Conservation (phyloP, 2,113 vertebrate species). For the Macrotus californicus region DNA sequence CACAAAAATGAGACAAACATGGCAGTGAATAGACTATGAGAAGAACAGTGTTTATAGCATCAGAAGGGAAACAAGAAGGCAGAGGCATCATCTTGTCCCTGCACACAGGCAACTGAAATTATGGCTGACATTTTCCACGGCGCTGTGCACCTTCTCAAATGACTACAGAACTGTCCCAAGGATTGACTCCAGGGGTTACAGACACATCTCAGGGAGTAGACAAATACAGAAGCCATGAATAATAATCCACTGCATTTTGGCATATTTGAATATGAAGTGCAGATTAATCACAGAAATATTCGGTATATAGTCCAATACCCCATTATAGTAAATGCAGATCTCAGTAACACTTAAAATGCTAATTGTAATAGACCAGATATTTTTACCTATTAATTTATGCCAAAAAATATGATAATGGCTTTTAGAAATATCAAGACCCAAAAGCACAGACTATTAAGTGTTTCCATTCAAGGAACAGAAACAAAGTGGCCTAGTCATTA, state of each 20-base stretch:
- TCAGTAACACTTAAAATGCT: neutral
- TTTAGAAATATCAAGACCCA: conserved; percentile 41
- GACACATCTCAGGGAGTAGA: neutral
- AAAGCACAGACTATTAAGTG: neutral
- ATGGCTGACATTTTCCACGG: neutral
- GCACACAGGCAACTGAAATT: rapidly evolving
- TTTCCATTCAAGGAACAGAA: conserved; percentile 23
- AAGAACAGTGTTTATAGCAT: neutral
- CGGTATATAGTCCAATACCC: neutral
- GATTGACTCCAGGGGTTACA: neutral
- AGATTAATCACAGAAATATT: neutral
- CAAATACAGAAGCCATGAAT: neutral
- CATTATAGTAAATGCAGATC: neutral
- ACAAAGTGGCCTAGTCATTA: neutral
- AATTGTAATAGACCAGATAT: neutral
- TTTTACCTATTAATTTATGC: conserved; percentile 9
- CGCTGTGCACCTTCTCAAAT: neutral
- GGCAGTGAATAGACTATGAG: neutral
- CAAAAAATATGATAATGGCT: neutral
- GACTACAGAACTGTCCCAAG: neutral
- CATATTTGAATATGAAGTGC: neutral
- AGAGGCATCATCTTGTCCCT: neutral
- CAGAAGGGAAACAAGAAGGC: neutral
- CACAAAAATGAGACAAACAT: neutral
- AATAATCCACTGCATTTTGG: neutral